Conservation (phyloP, 2,888 invertebrate species). For the Trissonchulus latispiculum region DNA sequence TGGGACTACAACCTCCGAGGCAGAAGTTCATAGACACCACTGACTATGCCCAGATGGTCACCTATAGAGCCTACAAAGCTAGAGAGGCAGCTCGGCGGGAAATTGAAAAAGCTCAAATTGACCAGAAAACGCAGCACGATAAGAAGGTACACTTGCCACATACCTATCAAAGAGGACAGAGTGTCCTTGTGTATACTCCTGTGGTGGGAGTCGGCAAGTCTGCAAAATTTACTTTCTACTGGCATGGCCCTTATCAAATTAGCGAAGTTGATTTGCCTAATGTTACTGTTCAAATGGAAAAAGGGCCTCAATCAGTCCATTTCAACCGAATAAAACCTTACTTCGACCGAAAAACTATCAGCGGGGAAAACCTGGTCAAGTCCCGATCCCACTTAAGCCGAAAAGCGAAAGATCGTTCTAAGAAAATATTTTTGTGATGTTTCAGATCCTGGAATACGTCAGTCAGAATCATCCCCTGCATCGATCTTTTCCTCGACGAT, state of each 20-base stretch:
- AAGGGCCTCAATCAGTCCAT: neutral
- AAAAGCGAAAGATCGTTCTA: too few relatives aligned
- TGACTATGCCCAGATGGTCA: neutral
- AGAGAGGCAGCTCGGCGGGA: neutral
- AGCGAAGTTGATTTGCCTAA: neutral
- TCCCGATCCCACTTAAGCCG: too few relatives aligned
- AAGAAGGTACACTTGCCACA: neutral
- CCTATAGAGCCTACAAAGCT: neutral
- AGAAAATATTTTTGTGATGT: too few relatives aligned
- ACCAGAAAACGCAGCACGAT: constrained; percentile 11
- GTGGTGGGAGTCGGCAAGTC: neutral
- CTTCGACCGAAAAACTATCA: too few relatives aligned
- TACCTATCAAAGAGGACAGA: neutral
- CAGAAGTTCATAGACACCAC: neutral
- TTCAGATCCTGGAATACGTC: too few relatives aligned
- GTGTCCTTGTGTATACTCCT: neutral
- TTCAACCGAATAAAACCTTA: neutral
- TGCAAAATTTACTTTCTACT: neutral
- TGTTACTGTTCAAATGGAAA: neutral
- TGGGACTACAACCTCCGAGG: constrained; percentile 5
- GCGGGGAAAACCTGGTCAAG: too few relatives aligned
- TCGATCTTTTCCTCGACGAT: too few relatives aligned
- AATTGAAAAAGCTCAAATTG: neutral
- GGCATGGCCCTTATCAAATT: constrained; percentile 1
- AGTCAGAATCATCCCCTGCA: too few relatives aligned